These are phyloP conservation scores for Cosmopolites sordidus DNA, from an alignment of 2,888 invertebrate species.

Conservation along the genomic window DNA sequence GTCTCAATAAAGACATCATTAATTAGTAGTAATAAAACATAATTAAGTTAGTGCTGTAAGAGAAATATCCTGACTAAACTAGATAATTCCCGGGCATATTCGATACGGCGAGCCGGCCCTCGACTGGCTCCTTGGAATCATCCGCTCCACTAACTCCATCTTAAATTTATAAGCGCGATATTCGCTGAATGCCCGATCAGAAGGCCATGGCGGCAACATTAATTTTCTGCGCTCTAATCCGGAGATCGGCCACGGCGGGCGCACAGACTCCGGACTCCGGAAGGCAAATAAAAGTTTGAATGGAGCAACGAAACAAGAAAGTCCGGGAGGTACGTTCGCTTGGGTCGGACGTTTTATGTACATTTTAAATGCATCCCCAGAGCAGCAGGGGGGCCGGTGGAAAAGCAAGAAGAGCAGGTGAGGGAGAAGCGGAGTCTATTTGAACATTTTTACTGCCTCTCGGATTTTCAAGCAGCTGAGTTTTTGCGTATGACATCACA, in stretches of 20 bases:
- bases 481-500: no score
- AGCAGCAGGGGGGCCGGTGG: background rate
- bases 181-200: background rate
- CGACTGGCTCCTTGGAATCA: background rate
- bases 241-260: background rate
- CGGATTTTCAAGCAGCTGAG: no score
- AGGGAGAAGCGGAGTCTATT: no score
- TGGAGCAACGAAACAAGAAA: background rate
- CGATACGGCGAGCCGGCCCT: no score
- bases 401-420: no score
- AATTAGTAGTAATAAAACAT: no score
- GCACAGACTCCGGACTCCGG: no score
- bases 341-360: background rate
- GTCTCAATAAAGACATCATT: no score
- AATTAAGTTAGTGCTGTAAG: no score
- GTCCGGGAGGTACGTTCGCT: background rate
- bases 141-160: background rate
- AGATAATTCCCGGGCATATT: no score
- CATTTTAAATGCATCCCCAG: background rate
- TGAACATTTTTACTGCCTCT: no score
- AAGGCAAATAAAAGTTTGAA: constrained; percentile 1
- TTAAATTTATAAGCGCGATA: background rate
- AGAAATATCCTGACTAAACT: no score
- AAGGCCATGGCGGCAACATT: background rate
- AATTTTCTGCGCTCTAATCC: background rate